These are phyloP conservation scores for Pollachius pollachius DNA, from an alignment of 2,113 vertebrate species.

Conservation along the genomic window DNA sequence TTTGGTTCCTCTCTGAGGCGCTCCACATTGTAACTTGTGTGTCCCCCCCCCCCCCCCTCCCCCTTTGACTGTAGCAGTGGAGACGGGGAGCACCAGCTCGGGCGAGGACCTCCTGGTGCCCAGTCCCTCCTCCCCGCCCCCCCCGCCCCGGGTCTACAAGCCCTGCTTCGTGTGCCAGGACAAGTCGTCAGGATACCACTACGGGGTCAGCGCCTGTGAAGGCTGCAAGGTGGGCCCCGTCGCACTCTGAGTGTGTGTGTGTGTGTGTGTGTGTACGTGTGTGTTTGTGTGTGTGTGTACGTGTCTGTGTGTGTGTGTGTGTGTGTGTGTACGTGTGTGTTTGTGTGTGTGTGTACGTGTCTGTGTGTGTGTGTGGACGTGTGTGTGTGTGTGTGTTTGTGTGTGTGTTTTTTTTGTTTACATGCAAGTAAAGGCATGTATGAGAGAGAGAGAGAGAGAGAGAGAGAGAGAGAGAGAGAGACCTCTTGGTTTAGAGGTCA, in stretches of 20 bases:
- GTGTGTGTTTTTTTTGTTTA: background rate
- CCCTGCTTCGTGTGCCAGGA: slow-evolving; percentile 69
- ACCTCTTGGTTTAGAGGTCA: slow-evolving; percentile 23
- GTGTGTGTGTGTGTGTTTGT: background rate
- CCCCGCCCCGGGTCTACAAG: slow-evolving; percentile 64
- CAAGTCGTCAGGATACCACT: slow-evolving; percentile 69
- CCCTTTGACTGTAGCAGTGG: slow-evolving; percentile 74
- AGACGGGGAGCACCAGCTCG: slow-evolving; percentile 90
- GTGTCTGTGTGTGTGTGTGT: background rate
- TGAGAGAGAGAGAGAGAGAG: background rate
- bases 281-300: background rate
- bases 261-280: background rate
- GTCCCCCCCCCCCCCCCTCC: too few relatives aligned
- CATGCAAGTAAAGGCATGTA: too few relatives aligned
- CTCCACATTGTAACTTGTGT: too few relatives aligned
- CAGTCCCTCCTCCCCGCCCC: slow-evolving; percentile 55
- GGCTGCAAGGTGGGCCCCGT: slow-evolving; percentile 84
- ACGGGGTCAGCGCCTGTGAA: slow-evolving; percentile 89
- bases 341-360: background rate
- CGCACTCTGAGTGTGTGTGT: background rate
- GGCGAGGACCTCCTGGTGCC: slow-evolving; percentile 85
- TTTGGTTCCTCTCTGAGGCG: too few relatives aligned
- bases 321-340: background rate
- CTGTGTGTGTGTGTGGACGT: background rate
- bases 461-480: slow-evolving; percentile 15